Conservation (phyloP, 2,113 vertebrate species). For the Apteryx mantelli region DNA sequence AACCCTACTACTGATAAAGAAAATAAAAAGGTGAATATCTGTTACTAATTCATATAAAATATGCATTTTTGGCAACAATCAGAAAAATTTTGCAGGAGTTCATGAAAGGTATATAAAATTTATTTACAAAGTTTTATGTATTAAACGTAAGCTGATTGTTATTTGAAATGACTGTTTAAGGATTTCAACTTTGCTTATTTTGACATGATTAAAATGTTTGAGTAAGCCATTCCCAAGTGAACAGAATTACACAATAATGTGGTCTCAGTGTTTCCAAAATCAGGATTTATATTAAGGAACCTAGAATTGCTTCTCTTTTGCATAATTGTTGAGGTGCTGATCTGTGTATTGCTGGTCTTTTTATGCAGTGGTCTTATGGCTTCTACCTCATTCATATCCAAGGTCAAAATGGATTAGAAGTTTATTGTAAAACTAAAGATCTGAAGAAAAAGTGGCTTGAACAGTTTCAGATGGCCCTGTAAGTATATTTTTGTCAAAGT, state of each 20-base stretch:
- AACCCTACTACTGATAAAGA: conserved; percentile 97
- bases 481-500: conserved; percentile 75
- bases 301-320: not conserved
- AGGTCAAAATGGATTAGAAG: conserved; percentile 95
- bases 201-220: not conserved
- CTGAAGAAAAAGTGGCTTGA: conserved; percentile 99
- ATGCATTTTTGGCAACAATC: not conserved
- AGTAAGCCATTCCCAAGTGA: not conserved
- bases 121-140: not conserved
- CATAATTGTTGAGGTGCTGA: not conserved
- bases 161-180: not conserved
- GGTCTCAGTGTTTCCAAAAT: not conserved
- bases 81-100: not conserved
- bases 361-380: conserved; percentile 93
- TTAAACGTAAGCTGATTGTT: not conserved
- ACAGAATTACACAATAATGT: not conserved
- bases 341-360: not conserved
- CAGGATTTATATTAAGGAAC: not conserved
- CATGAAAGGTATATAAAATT: not conserved
- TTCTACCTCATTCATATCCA: conserved; percentile 98
- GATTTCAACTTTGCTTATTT: not conserved
- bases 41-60: not conserved
- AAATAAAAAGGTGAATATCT: conserved; percentile 89
- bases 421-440: conserved; percentile 99
- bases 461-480: conserved; percentile 99